phyloP scores from a whole-genome alignment of 2,888 invertebrate species.

The Macaria notata region DNA sequence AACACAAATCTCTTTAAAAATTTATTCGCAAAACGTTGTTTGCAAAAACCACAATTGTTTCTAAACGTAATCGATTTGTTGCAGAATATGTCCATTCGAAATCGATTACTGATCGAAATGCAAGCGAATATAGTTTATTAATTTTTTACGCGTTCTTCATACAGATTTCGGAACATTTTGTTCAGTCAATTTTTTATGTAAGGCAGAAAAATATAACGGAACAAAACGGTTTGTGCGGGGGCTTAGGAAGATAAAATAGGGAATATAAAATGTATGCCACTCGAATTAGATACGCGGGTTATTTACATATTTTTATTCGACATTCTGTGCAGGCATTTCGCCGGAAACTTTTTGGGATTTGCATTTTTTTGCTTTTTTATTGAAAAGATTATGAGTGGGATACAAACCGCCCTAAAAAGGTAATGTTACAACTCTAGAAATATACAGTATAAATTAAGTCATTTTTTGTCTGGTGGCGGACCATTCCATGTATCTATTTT shows the following conservation, averaged over 20 bases:
- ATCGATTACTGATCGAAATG: conserved; percentile 29
- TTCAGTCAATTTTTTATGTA: background rate
- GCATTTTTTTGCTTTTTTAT: conserved; percentile 14
- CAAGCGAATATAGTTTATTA: conserved; percentile 22
- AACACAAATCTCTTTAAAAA: conserved; percentile 22
- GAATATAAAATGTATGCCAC: conserved; percentile 23
- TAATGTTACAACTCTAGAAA: background rate
- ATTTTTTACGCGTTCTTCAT: conserved; percentile 2
- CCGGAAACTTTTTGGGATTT: conserved; percentile 20
- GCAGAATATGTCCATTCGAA: conserved; percentile 36
- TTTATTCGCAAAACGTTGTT: conserved; percentile 35
- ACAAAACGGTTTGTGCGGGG: conserved; percentile 15
- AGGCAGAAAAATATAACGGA: conserved; percentile 13
- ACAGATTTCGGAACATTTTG: conserved; percentile 2
- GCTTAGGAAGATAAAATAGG: conserved; percentile 20
- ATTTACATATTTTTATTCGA: conserved; percentile 24
- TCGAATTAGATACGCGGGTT: conserved; percentile 17
- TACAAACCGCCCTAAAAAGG: background rate
- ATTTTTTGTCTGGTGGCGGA: no score
- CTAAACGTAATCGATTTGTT: conserved; percentile 42
- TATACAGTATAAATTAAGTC: no score
- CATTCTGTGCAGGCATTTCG: conserved; percentile 19
- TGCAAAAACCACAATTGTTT: conserved; percentile 43
- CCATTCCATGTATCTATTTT: no score
- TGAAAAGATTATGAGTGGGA: conserved; percentile 1